Evolutionary conservation across 2,113 vertebrate species (phyloP).

Genomic region (Columba livia): DNA sequence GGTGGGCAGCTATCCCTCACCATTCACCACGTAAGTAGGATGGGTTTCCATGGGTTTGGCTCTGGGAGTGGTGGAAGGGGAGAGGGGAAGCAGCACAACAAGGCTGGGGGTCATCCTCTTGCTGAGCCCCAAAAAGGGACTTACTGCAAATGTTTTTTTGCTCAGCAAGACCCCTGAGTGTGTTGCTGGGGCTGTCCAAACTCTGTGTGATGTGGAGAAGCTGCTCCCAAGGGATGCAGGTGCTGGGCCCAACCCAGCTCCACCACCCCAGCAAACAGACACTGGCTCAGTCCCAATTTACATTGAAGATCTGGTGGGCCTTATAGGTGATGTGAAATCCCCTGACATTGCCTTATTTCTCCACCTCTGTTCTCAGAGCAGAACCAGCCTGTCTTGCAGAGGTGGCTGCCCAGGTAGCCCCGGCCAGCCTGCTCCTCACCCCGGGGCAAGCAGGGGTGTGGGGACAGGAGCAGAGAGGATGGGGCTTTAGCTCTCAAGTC

Average conservation of each 20-base stretch:
- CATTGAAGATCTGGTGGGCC: not conserved
- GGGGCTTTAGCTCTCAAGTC: no score
- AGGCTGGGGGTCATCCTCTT: not conserved
- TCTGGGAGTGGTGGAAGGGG: not conserved
- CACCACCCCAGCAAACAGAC: not conserved
- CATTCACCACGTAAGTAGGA: conserved; percentile 5
- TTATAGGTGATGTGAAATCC: not conserved
- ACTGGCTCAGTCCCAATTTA: not conserved
- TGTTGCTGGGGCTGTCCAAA: not conserved
- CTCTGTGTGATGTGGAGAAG: not conserved
- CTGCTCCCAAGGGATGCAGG: not conserved
- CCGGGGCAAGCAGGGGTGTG: accelerated
- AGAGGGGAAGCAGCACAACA: accelerated
- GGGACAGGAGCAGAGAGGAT: not conserved
- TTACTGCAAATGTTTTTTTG: not conserved
- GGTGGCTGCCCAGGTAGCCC: accelerated
- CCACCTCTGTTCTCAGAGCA: not conserved
- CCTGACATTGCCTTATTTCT: not conserved
- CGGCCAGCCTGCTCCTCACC: not conserved
- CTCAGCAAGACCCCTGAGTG: not conserved
- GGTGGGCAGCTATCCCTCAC: not conserved
- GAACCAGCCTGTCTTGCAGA: not conserved
- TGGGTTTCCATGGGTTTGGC: not conserved
- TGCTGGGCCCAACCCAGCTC: accelerated
- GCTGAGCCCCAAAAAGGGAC: not conserved